Percentiles rank a stretch among this genome's conserved stretches.
Evolutionary conservation across 2,888 invertebrate species (phyloP).

Genomic region (Thymelicus sylvestris): DNA sequence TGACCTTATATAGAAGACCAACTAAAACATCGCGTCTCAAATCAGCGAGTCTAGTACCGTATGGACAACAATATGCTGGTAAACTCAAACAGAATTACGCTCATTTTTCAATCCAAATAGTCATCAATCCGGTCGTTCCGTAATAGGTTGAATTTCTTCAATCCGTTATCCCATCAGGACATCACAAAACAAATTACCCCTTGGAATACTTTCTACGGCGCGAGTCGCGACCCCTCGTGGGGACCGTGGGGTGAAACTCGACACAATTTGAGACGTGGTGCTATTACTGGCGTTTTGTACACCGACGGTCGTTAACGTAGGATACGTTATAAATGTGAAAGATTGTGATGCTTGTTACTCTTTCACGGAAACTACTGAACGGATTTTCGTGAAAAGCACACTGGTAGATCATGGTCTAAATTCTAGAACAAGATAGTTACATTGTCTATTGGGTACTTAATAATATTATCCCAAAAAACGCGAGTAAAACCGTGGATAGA

Average conservation of each 20-base stretch:
- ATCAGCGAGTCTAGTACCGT: too few species aligned
- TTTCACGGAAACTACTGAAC: too few species aligned
- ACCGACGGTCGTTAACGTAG: too few species aligned
- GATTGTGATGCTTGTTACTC: neutral
- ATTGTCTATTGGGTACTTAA: too few species aligned
- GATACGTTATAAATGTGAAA: neutral
- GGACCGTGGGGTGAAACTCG: slow-evolving; percentile 51
- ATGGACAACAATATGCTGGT: neutral
- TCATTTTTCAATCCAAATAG: slow-evolving; percentile 31
- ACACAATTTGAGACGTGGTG: slow-evolving; percentile 35
- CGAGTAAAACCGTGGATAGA: too few species aligned
- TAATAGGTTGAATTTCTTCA: slow-evolving; percentile 47
- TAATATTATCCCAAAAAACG: too few species aligned
- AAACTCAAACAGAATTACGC: slow-evolving; percentile 15
- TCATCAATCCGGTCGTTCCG: slow-evolving; percentile 26
- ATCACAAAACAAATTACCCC: slow-evolving; percentile 61
- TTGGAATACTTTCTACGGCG: slow-evolving; percentile 53
- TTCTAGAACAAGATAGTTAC: too few species aligned
- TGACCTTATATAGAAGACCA: too few species aligned
- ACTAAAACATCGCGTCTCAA: too few species aligned
- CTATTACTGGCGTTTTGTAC: neutral
- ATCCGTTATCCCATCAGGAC: slow-evolving; percentile 50
- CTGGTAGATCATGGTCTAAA: too few species aligned
- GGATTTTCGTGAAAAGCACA: too few species aligned
- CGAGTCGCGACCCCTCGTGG: slow-evolving; percentile 46